These are phyloP conservation scores for Scalopus aquaticus DNA, from an alignment of 2,113 vertebrate species.

Conservation along the genomic window DNA sequence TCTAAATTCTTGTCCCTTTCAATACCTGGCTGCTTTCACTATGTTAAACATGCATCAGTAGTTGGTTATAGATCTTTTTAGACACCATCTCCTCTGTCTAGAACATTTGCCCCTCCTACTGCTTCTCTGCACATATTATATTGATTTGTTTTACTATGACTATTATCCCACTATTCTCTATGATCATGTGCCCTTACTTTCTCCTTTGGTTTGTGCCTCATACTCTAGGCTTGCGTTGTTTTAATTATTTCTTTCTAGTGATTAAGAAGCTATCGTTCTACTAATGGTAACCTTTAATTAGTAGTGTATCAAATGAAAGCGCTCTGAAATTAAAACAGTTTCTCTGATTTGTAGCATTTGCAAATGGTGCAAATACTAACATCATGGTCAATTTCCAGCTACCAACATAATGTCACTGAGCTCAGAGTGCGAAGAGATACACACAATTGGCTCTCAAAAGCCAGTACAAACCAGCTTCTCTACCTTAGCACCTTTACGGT, in stretches of 20 bases:
- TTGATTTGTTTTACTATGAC: background rate
- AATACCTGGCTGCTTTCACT: background rate
- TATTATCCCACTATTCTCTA: background rate
- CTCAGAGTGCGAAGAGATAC: background rate
- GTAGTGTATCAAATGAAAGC: background rate
- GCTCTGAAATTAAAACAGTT: background rate
- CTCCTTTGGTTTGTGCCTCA: background rate
- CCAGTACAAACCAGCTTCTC: background rate
- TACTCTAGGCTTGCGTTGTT: background rate
- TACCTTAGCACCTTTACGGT: background rate
- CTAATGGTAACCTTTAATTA: background rate
- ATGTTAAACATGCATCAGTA: background rate
- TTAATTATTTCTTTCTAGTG: background rate
- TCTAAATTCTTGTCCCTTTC: background rate
- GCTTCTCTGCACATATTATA: background rate
- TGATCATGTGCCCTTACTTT: background rate
- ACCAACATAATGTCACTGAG: background rate
- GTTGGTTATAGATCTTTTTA: background rate
- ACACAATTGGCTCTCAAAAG: background rate
- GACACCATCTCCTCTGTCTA: background rate
- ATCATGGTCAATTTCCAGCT: background rate
- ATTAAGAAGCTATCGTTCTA: background rate
- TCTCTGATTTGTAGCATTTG: background rate
- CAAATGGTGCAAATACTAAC: background rate
- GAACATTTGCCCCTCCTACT: too few species aligned